Percentiles rank a stretch among this genome's conserved stretches.
phyloP scores from a whole-genome alignment of 92 coral and sea anemone species.

The Epizoanthus stellaris region DNA sequence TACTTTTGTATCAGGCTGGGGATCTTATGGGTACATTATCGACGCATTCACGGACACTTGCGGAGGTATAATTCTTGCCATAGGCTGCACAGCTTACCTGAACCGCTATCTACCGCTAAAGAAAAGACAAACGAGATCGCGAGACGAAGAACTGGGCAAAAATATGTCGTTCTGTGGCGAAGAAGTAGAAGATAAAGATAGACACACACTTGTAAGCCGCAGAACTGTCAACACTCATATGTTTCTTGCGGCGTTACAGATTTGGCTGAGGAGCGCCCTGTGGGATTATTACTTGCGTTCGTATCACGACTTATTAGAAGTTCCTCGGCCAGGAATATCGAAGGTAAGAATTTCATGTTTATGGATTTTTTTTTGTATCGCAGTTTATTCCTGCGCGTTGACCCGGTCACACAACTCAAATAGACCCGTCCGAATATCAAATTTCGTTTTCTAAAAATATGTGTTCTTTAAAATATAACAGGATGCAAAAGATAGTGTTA shows the following conservation, averaged over 20 bases:
- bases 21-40: conserved; percentile 83
- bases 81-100: conserved; percentile 77
- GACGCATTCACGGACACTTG: conserved; percentile 88
- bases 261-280: conserved; percentile 71
- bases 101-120: conserved; percentile 81
- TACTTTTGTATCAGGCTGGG: conserved; percentile 86
- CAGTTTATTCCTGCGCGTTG: background rate
- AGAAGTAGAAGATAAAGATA: conserved; percentile 56
- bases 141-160: conserved; percentile 76
- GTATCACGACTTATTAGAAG: conserved; percentile 82
- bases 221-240: conserved; percentile 74
- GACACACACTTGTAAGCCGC: conserved; percentile 67
- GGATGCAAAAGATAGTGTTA: no score
- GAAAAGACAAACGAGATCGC: conserved; percentile 55
- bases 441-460: background rate
- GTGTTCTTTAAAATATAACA: background rate
- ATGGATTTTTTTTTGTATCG: background rate
- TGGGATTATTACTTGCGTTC: conserved; percentile 86
- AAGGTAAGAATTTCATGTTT: conserved; percentile 59
- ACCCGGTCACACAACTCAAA: background rate
- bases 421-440: background rate
- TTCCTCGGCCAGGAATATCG: conserved; percentile 68
- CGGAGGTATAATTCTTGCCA: conserved; percentile 78
- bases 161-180: conserved; percentile 38
- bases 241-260: conserved; percentile 68